Percentiles rank a stretch among this genome's conserved stretches.
Evolutionary conservation across 2,888 invertebrate species (phyloP).

Genomic region (Perithous albicinctus): DNA sequence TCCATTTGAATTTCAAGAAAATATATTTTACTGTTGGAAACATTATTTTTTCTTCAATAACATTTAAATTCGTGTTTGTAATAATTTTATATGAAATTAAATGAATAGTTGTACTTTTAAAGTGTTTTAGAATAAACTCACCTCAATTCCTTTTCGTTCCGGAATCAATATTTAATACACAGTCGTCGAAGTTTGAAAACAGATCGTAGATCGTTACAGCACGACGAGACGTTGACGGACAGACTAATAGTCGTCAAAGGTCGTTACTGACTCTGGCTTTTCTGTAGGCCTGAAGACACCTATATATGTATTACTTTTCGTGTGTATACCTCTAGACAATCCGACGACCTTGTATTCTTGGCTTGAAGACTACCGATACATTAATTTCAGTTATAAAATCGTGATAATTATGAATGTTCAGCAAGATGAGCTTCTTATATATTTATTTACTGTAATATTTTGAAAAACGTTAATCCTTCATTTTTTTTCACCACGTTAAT

Average conservation of each 20-base stretch:
- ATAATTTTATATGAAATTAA: background rate
- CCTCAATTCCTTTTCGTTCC: background rate
- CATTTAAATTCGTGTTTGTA: background rate
- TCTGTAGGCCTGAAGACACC: background rate
- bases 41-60: background rate
- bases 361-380: background rate
- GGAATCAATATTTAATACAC: background rate
- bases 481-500: background rate
- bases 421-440: background rate
- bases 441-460: background rate
- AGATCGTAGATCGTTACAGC: slow-evolving; percentile 4
- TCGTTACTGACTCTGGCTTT: slow-evolving; percentile 12
- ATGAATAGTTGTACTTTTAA: background rate
- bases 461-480: background rate
- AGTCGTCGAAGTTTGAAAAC: background rate
- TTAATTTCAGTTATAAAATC: slow-evolving; percentile 24
- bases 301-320: slow-evolving; percentile 2
- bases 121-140: background rate
- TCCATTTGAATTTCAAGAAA: background rate
- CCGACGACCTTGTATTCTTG: slow-evolving; percentile 8
- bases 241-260: slow-evolving; percentile 28
- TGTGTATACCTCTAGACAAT: slow-evolving; percentile 8
- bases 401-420: background rate
- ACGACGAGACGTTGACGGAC: slow-evolving; percentile 69
- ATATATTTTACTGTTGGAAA: background rate